Percentiles rank a stretch among this genome's conserved stretches.
Conservation (phyloP, 2,113 vertebrate genomes). For the Cnemophilus loriae region DNA sequence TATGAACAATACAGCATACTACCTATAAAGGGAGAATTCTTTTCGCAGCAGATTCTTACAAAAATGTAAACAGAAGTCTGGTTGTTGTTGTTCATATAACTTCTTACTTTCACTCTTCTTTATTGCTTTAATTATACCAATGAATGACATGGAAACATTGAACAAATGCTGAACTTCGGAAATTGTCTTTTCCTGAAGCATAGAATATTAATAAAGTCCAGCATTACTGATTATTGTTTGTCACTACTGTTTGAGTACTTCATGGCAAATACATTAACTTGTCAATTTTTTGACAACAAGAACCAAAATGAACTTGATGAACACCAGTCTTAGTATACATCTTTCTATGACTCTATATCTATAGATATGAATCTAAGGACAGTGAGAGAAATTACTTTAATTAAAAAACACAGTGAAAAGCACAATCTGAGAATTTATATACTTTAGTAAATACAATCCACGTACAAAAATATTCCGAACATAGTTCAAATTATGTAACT, state of each 20-base stretch:
- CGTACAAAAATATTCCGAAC: neutral
- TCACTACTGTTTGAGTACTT: neutral
- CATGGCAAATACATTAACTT: neutral
- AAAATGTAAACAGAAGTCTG: neutral
- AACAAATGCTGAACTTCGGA: neutral
- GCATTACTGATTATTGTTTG: rapidly evolving
- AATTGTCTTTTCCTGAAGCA: neutral
- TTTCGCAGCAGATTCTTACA: neutral
- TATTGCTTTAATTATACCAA: neutral
- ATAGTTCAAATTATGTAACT: neutral
- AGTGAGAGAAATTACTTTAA: neutral
- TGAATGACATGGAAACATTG: neutral
- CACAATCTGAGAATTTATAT: neutral
- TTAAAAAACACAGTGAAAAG: neutral
- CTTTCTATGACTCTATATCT: neutral
- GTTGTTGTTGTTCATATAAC: neutral
- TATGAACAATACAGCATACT: neutral
- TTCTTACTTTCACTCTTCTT: neutral
- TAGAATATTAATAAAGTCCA: neutral
- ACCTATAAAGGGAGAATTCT: neutral
- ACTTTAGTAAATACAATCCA: neutral
- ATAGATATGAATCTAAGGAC: neutral
- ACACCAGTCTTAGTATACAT: neutral
- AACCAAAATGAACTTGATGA: neutral
- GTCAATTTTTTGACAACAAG: neutral